Evolutionary conservation across 2,797 vertebrate species (phyloP).

Genomic region (Champsocephalus gunnari): DNA sequence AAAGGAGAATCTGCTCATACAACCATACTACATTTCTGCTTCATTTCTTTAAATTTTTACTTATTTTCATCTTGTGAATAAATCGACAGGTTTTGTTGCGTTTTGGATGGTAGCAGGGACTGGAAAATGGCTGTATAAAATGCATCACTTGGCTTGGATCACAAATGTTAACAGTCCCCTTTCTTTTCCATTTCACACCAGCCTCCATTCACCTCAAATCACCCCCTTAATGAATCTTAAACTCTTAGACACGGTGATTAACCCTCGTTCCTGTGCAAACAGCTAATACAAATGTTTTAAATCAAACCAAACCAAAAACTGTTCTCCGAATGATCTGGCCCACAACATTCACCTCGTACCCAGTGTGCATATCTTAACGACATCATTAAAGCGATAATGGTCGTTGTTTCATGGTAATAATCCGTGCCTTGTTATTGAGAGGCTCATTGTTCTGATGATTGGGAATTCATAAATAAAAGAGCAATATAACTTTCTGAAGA

Average conservation of each 20-base stretch:
- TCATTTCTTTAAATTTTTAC: too few relatives aligned
- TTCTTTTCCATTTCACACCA: not conserved
- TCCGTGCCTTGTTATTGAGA: constrained; percentile 66
- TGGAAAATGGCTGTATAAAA: too few relatives aligned
- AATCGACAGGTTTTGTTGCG: too few relatives aligned
- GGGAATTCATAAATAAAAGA: constrained; percentile 66
- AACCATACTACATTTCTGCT: too few relatives aligned
- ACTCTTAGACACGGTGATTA: constrained; percentile 2
- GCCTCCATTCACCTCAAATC: constrained; percentile 32
- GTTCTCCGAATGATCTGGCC: not conserved
- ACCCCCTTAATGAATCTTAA: constrained; percentile 14
- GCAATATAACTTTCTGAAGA: constrained; percentile 69
- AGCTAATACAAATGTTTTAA: constrained; percentile 43
- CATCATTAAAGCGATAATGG: constrained; percentile 70
- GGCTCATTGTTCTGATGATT: constrained; percentile 67
- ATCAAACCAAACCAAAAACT: constrained; percentile 41
- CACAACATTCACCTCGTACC: constrained; percentile 18
- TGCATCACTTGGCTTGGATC: not conserved
- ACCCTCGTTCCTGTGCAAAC: not conserved
- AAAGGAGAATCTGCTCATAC: too few relatives aligned
- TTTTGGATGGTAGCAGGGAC: too few relatives aligned
- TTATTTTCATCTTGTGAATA: not conserved
- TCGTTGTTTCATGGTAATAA: constrained; percentile 73
- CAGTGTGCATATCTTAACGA: constrained; percentile 49
- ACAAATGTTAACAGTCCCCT: not conserved